phyloP scores from a whole-genome alignment of 1,140 invertebrate genomes.

The Drosophila novamexicana region DNA sequence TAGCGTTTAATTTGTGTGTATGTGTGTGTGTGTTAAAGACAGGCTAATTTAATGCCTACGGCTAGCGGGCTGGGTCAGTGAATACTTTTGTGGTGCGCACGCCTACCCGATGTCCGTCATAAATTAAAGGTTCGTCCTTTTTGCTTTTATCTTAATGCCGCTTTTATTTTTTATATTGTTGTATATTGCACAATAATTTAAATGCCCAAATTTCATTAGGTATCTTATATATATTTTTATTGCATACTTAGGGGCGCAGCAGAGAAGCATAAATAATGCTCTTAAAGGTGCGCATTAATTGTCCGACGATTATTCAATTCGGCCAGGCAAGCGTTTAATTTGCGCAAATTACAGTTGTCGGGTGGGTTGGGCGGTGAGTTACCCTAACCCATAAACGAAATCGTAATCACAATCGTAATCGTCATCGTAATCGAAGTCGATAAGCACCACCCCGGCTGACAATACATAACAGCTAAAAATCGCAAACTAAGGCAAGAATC shows the following conservation, averaged over 20 bases:
- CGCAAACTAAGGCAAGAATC: constrained; percentile 11
- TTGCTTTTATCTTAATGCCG: constrained; percentile 66
- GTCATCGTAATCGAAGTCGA: constrained; percentile 29
- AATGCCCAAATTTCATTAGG: constrained; percentile 67
- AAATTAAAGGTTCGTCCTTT: constrained; percentile 63
- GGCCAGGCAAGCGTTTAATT: constrained; percentile 29
- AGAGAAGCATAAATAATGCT: constrained; percentile 23
- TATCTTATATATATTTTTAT: constrained; percentile 70
- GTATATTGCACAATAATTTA: constrained; percentile 67
- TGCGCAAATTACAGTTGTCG: constrained; percentile 24
- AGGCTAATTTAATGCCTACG: constrained; percentile 30
- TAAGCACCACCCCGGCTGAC: constrained; percentile 1
- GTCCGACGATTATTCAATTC: constrained; percentile 57
- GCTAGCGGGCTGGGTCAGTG: not conserved
- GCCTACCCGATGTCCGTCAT: constrained; percentile 43
- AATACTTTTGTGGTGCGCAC: constrained; percentile 35
- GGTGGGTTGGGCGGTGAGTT: not conserved
- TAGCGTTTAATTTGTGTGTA: constrained; percentile 72
- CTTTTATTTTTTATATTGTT: constrained; percentile 14
- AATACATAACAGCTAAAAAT: constrained; percentile 3
- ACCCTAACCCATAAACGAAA: constrained; percentile 15
- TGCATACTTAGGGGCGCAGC: constrained; percentile 57
- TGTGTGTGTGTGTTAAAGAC: constrained; percentile 19
- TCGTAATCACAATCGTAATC: not conserved
- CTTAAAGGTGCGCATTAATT: constrained; percentile 26